Percentiles rank a stretch among this genome's conserved stretches.
These are phyloP conservation scores for Podabrus alpinus DNA, from an alignment of 2,888 invertebrate genomes.

Conservation along the genomic window DNA sequence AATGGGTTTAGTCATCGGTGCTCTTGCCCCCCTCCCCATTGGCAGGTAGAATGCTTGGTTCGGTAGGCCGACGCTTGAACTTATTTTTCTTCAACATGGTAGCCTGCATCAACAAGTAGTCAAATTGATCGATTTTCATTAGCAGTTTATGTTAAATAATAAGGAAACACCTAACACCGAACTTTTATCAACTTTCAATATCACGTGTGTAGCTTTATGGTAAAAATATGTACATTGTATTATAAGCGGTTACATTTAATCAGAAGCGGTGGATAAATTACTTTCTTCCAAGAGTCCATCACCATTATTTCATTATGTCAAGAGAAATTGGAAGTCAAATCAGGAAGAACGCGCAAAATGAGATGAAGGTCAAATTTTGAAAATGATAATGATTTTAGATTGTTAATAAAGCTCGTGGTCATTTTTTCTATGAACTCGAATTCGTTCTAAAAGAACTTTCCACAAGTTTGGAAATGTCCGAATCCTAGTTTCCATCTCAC, in stretches of 20 bases:
- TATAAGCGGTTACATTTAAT: neutral
- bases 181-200: neutral
- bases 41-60: constrained; percentile 75
- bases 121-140: constrained; percentile 18
- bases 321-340: too few species aligned
- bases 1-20: constrained; percentile 59
- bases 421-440: too few species aligned
- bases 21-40: constrained; percentile 72
- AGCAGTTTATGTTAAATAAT: constrained; percentile 4
- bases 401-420: too few species aligned
- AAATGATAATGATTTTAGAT: too few species aligned
- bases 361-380: too few species aligned
- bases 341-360: too few species aligned
- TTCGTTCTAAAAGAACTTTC: too few species aligned
- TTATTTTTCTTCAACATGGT: constrained; percentile 99
- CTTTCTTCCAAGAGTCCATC: neutral
- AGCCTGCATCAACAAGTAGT: constrained; percentile 68
- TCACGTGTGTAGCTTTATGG: constrained; percentile 14
- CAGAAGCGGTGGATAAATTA: neutral
- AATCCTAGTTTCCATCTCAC: too few species aligned
- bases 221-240: constrained; percentile 15
- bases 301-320: neutral
- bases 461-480: too few species aligned
- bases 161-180: constrained; percentile 18
- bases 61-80: constrained; percentile 92